Conservation (phyloP, 1,140 invertebrate genomes). For the Saccostrea echinata region DNA sequence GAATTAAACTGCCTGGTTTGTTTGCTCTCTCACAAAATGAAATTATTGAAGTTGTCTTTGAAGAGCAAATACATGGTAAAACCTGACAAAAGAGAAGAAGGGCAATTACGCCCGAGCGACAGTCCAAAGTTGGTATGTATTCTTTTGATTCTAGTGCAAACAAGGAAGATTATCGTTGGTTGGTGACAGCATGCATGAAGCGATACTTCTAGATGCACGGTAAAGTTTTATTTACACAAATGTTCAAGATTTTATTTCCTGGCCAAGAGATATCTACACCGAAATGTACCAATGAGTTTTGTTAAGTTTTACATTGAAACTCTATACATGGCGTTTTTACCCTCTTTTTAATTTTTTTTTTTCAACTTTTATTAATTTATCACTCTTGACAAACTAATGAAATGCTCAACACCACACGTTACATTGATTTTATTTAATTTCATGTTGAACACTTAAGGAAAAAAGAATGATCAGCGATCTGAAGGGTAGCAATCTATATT, state of each 20-base stretch:
- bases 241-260: neutral
- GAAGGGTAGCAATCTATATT: neutral
- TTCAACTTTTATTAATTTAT: too few species aligned
- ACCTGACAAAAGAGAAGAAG: constrained; percentile 9
- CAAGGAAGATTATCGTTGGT: neutral
- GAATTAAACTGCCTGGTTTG: neutral
- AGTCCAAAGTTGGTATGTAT: neutral
- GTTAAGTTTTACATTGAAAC: too few species aligned
- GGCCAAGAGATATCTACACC: neutral
- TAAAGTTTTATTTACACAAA: constrained; percentile 1
- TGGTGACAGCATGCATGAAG: constrained; percentile 12
- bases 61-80: constrained; percentile 18
- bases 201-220: neutral
- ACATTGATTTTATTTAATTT: too few species aligned
- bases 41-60: constrained; percentile 8
- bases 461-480: too few species aligned
- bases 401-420: too few species aligned
- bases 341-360: too few species aligned
- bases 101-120: neutral
- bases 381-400: too few species aligned
- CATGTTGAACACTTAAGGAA: too few species aligned
- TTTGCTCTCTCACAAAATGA: neutral
- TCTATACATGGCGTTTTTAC: too few species aligned
- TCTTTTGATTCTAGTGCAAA: neutral
- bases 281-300: too few species aligned